Percentiles rank a stretch among this genome's conserved stretches.
These are phyloP conservation scores for Pitangus sulphuratus DNA, from an alignment of 2,797 vertebrate species.

Conservation along the genomic window DNA sequence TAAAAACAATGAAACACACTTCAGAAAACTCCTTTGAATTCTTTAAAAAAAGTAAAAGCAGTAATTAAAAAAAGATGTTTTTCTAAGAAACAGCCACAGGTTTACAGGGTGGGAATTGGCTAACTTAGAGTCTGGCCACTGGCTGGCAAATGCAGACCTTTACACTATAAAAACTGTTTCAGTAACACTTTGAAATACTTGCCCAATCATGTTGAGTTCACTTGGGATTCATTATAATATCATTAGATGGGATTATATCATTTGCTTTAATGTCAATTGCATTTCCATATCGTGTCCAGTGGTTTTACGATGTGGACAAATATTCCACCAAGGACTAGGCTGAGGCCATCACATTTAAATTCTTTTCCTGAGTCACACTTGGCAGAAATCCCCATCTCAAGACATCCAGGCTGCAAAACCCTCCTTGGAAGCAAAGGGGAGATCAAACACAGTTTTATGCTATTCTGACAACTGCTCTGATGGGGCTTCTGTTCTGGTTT, in stretches of 20 bases:
- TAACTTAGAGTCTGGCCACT: conserved; percentile 64
- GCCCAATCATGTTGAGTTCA: conserved; percentile 75
- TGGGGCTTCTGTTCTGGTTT: background rate
- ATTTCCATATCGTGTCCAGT: conserved; percentile 79
- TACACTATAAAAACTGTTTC: conserved; percentile 77
- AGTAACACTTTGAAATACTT: conserved; percentile 81
- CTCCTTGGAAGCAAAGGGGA: conserved; percentile 58
- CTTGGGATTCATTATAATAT: conserved; percentile 83
- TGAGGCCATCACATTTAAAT: conserved; percentile 63
- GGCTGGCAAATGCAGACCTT: conserved; percentile 74
- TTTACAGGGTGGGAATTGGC: conserved; percentile 65
- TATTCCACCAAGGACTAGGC: conserved; percentile 76
- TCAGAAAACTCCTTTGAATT: conserved; percentile 48
- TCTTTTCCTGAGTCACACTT: conserved; percentile 65
- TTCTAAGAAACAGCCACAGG: conserved; percentile 61
- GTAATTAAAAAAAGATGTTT: conserved; percentile 75
- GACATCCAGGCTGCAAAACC: conserved; percentile 48
- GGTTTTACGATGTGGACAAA: conserved; percentile 82
- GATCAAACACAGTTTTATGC: conserved; percentile 17
- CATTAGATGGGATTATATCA: conserved; percentile 81
- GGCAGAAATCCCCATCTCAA: conserved; percentile 55
- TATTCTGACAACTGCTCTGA: background rate
- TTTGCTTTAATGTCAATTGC: conserved; percentile 81
- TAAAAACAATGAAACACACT: conserved; percentile 33
- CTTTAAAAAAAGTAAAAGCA: conserved; percentile 43